A percentile compares a stretch with the other conserved stretches of the same genome.
Evolutionary conservation across 1,140 invertebrate genomes (phyloP).

Genomic region (Apocrypta bakeri): DNA sequence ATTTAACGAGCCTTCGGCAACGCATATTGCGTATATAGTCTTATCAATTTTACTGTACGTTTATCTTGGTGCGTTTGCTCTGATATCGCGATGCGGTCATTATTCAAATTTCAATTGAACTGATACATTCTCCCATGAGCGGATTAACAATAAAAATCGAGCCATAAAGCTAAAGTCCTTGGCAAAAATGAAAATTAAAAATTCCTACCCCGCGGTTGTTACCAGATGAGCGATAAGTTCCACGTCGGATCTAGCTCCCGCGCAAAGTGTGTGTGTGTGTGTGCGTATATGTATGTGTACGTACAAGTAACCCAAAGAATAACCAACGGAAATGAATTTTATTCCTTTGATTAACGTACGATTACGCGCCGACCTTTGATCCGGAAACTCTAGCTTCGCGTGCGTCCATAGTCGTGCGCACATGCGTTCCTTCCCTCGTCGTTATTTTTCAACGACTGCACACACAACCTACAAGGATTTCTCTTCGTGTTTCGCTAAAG

Average conservation of each 20-base stretch:
- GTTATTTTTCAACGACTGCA: constrained; percentile 1
- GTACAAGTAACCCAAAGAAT: too few species aligned
- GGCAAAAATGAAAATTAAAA: neutral
- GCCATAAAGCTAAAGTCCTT: too few species aligned
- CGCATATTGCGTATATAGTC: neutral
- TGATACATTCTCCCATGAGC: neutral
- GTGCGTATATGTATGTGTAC: too few species aligned
- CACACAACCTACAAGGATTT: neutral
- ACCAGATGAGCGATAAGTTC: too few species aligned
- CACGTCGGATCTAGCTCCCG: too few species aligned
- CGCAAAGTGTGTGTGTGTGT: too few species aligned
- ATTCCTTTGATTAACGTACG: neutral
- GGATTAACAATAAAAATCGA: too few species aligned
- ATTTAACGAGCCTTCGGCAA: neutral
- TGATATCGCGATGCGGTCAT: neutral
- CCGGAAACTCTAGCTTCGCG: constrained; percentile 8
- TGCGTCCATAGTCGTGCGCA: neutral
- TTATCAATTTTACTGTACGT: neutral
- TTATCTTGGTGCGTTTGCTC: neutral
- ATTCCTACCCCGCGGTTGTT: too few species aligned
- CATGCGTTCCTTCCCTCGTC: neutral
- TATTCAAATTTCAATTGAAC: neutral
- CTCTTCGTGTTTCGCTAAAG: constrained; percentile 13
- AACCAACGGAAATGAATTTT: neutral
- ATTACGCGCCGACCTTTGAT: constrained; percentile 10